These are phyloP conservation scores for Melanerpes formicivorus DNA, from an alignment of 2,113 vertebrate genomes.

Conservation along the genomic window DNA sequence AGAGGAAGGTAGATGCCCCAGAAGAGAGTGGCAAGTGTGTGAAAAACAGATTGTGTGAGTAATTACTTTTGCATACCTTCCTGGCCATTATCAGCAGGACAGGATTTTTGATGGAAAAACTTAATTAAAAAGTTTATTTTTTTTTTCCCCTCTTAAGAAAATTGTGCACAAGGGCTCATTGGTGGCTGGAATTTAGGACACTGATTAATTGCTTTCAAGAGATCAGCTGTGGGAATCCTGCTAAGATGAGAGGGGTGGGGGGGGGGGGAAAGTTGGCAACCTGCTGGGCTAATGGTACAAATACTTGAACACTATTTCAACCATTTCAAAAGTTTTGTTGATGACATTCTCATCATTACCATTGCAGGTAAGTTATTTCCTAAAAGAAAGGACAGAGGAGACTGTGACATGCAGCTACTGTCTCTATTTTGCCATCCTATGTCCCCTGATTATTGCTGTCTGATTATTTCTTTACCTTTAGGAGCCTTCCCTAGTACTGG, in stretches of 20 bases:
- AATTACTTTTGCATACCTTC: slow-evolving; percentile 78
- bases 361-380: not conserved
- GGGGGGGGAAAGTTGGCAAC: not conserved
- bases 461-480: not conserved
- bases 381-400: not conserved
- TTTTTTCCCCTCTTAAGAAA: slow-evolving; percentile 73
- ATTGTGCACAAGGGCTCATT: slow-evolving; percentile 3
- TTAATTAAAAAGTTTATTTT: slow-evolving; percentile 76
- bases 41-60: slow-evolving; percentile 75
- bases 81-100: slow-evolving; percentile 73
- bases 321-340: not conserved
- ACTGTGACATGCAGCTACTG: fast-evolving
- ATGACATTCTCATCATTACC: not conserved
- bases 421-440: not conserved
- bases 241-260: not conserved
- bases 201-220: slow-evolving; percentile 71
- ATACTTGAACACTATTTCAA: not conserved
- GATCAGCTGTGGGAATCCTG: not conserved
- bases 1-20: slow-evolving; percentile 29
- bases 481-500: not conserved
- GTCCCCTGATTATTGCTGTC: not conserved
- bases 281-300: not conserved
- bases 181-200: slow-evolving; percentile 65
- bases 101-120: slow-evolving; percentile 73
- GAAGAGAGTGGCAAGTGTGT: slow-evolving; percentile 44